Conservation (phyloP, 1,140 invertebrate genomes). For the Microplitis demolitor region DNA sequence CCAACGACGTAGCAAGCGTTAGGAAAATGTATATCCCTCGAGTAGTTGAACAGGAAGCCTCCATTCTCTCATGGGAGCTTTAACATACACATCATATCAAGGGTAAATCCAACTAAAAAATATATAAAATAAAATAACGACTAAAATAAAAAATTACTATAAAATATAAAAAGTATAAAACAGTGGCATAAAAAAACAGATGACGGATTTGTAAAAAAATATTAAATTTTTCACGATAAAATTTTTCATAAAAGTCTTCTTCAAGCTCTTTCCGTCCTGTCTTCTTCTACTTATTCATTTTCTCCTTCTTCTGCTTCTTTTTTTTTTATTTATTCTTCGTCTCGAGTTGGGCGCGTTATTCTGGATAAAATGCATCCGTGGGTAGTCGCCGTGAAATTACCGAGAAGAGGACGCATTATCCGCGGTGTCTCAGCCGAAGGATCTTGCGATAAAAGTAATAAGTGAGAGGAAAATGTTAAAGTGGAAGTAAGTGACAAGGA, state of each 20-base stretch:
- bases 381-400: conserved; percentile 48
- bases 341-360: conserved; percentile 26
- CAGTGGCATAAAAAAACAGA: no score
- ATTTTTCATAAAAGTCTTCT: no score
- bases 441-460: conserved; percentile 24
- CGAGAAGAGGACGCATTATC: conserved; percentile 5
- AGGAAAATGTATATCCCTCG: conserved; percentile 42
- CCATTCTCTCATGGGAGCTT: conserved; percentile 2
- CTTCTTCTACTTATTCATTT: no score
- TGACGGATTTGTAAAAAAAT: no score
- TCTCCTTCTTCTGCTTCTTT: no score
- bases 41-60: conserved; percentile 1
- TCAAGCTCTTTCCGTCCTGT: no score
- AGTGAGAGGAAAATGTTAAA: conserved; percentile 26
- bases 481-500: conserved; percentile 11
- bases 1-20: conserved; percentile 38
- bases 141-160: no score
- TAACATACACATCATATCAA: conserved; percentile 20
- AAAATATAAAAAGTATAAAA: no score
- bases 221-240: no score
- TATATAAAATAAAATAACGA: conserved; percentile 22
- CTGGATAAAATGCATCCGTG: conserved; percentile 37
- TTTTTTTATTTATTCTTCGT: conserved; percentile 32
- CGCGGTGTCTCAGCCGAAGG: conserved; percentile 4
- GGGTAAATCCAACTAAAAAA: conserved; percentile 2